phyloP scores from a whole-genome alignment of 2,888 invertebrate genomes.

The Megaustenia siamemsis region DNA sequence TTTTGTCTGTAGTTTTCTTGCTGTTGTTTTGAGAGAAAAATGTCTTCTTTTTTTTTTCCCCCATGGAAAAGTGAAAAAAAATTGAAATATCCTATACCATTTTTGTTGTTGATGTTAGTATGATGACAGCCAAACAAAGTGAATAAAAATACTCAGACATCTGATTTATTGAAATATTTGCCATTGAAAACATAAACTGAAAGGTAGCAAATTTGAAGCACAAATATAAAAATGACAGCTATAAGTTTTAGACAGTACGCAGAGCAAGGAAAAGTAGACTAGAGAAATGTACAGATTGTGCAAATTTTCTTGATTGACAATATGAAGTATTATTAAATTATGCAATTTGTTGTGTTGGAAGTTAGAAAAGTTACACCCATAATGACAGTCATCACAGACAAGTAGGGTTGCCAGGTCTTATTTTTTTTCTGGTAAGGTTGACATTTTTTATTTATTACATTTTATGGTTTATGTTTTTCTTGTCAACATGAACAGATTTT shows the following conservation, averaged over 20 bases:
- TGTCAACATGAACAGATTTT: no score
- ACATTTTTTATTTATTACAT: no score
- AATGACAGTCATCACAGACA: no score
- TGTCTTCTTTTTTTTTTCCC: no score
- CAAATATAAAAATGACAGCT: background rate
- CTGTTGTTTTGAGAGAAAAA: no score
- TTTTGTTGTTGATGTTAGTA: background rate
- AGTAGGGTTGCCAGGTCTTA: no score
- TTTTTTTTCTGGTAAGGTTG: no score
- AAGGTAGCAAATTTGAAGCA: background rate
- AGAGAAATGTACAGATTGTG: background rate
- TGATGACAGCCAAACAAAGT: background rate
- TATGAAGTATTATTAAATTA: background rate
- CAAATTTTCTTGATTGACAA: background rate
- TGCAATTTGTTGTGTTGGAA: background rate
- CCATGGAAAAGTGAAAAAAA: background rate
- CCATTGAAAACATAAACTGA: background rate
- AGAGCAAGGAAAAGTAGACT: background rate
- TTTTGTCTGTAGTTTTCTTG: background rate
- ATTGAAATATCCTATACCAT: background rate
- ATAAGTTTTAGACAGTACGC: background rate
- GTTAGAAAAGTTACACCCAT: background rate
- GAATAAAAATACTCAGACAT: background rate
- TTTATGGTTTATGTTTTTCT: no score
- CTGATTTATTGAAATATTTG: background rate